These are phyloP conservation scores for Epiblema foenella DNA, from an alignment of 2,888 invertebrate species.

Conservation along the genomic window DNA sequence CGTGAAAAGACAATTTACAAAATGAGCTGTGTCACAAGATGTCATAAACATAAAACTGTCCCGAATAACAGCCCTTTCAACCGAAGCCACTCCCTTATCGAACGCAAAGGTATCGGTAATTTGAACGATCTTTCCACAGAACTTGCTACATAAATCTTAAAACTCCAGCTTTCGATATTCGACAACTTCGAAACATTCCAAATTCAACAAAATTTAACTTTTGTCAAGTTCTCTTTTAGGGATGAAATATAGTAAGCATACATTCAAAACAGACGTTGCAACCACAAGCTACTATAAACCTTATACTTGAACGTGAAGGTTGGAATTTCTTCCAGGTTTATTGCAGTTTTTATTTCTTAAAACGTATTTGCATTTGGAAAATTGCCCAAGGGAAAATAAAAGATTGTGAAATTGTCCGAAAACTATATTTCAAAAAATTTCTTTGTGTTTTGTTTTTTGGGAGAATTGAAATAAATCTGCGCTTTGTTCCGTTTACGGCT, in stretches of 20 bases:
- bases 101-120: conserved; percentile 35
- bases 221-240: conserved; percentile 36
- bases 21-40: background rate
- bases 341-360: conserved; percentile 33
- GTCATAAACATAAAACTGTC: background rate
- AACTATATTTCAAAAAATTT: conserved; percentile 41
- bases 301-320: background rate
- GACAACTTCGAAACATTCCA: conserved; percentile 44
- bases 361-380: conserved; percentile 42
- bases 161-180: conserved; percentile 44
- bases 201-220: conserved; percentile 44
- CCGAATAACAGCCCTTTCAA: background rate
- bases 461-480: conserved; percentile 22
- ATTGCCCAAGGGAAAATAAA: conserved; percentile 42
- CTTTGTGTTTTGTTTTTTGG: conserved; percentile 27
- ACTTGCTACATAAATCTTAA: conserved; percentile 39
- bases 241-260: conserved; percentile 42
- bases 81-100: conserved; percentile 9
- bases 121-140: conserved; percentile 37
- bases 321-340: background rate
- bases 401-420: conserved; percentile 42
- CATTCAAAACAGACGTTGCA: conserved; percentile 19
- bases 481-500: conserved; percentile 6
- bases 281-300: background rate
- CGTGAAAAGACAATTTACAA: no score